Conservation (phyloP, 2,113 vertebrate genomes). For the Antennarius striatus region DNA sequence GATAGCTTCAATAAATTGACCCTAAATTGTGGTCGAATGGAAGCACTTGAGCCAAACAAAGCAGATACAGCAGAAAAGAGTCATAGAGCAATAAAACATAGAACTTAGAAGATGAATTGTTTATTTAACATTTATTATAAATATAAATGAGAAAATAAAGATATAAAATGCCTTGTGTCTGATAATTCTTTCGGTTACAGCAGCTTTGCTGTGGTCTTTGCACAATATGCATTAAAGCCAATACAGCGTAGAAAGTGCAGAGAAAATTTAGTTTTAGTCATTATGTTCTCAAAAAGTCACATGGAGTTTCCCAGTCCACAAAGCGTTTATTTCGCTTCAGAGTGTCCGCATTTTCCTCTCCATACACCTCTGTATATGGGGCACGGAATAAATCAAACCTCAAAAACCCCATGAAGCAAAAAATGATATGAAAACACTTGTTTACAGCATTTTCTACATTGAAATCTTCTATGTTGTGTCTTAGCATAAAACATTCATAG, state of each 20-base stretch:
- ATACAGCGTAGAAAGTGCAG: background rate
- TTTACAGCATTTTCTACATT: too few relatives aligned
- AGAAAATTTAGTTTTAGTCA: too few relatives aligned
- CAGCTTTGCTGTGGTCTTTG: background rate
- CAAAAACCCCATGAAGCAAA: too few relatives aligned
- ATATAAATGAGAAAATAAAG: conserved; percentile 28
- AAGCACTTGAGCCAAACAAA: conserved; percentile 35
- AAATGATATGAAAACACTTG: too few relatives aligned
- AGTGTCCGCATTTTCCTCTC: too few relatives aligned
- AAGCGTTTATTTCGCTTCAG: too few relatives aligned
- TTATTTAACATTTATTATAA: conserved; percentile 38
- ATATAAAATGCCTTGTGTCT: conserved; percentile 39
- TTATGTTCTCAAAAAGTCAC: too few relatives aligned
- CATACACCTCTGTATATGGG: too few relatives aligned
- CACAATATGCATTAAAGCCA: background rate
- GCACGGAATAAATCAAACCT: too few relatives aligned
- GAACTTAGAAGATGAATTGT: conserved; percentile 27
- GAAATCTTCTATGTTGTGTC: too few relatives aligned
- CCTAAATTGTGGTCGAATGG: conserved; percentile 44
- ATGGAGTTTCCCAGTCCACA: too few relatives aligned
- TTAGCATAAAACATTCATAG: too few relatives aligned
- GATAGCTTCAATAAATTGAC: conserved; percentile 58
- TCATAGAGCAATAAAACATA: conserved; percentile 40
- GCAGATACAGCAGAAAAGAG: conserved; percentile 51
- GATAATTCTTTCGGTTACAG: conserved; percentile 22